Base-by-base conservation (phyloP, 2,888 invertebrate species). In the Cheilosia soror region DNA sequence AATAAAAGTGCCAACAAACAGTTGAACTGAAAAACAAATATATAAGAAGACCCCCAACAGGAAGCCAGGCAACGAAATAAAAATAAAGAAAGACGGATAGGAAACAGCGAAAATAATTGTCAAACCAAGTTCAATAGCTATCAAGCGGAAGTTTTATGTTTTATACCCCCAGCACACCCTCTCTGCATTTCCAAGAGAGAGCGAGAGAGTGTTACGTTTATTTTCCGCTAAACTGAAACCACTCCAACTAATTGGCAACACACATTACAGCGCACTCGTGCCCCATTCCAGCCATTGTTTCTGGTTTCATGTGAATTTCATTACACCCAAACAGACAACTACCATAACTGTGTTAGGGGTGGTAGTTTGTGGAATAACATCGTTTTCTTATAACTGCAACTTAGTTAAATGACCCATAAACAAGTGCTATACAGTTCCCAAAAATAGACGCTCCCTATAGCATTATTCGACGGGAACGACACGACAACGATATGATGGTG, bases 351-450 rank as follows among this genome's bases (percentile, higher is more conserved):
- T 13, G 49, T 65, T 37, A 4, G 37, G 5, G 51, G 5, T 20
- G 42, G 51, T 44, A 0, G 58, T 15, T 29, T 40, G 55, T 47
- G 57, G 42, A 55, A 58, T 71, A 76, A 72, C 77, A 62, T 68
- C 27, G 69, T 58, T 51, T 78, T 68, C 47, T 44, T 53, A 62
- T 69, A 71, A 84, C 84, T 84, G 80, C 80, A 84, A 84, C 66
- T 84, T 80, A 79, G 80, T 75, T 84, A 84, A 84, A 84, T 84
- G 84, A 80, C 84, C 84, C 84, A 84, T 84, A 84, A 84, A 84
- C 71, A 76, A 84, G 84, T 79, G 37, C 33, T 42, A 33, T 60
- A 40, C 53, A 76, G 51, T 66, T 60, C 11, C 42, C 73, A 57
- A 62, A 78, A 78, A 55, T 37, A 47, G 55, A 75, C 58, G 9